Conservation (phyloP, 1,140 invertebrate genomes). For the Tetragnatha versicolor region DNA sequence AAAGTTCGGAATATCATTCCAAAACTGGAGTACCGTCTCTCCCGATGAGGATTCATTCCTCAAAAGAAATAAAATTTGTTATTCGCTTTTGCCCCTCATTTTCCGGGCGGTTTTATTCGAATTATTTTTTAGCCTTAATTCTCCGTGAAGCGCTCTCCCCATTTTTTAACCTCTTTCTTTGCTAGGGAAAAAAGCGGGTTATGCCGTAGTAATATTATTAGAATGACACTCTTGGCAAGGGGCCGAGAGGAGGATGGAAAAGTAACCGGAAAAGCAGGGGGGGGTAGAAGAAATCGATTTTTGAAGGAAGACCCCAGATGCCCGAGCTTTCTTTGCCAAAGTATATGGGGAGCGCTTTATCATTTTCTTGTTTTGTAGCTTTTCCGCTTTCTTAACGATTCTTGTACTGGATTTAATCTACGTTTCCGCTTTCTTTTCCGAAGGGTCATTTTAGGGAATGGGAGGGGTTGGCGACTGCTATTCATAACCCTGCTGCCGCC, state of each 20-base stretch:
- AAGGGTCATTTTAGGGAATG: background rate
- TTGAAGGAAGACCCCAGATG: constrained; percentile 36
- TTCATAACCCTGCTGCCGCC: background rate
- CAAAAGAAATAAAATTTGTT: no score
- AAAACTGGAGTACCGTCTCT: no score
- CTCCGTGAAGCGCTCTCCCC: background rate
- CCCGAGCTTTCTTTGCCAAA: constrained; percentile 7
- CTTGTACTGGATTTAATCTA: constrained; percentile 18
- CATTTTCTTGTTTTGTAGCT: constrained; percentile 21
- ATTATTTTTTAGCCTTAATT: background rate
- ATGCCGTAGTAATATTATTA: constrained; percentile 38
- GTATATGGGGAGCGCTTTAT: constrained; percentile 13
- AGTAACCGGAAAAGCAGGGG: background rate
- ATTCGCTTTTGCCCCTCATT: background rate
- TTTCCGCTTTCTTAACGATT: constrained; percentile 26
- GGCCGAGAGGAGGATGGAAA: background rate
- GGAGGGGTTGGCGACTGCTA: no score
- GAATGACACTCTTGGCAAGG: constrained; percentile 49
- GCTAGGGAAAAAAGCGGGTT: no score
- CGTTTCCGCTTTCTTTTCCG: background rate
- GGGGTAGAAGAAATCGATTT: constrained; percentile 30
- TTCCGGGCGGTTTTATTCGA: background rate
- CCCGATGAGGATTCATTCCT: no score
- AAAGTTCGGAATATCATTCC: no score
- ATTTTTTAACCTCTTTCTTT: constrained; percentile 7